These are phyloP conservation scores for Lepidurus couesii DNA, from an alignment of 1,140 invertebrate species.

Conservation along the genomic window DNA sequence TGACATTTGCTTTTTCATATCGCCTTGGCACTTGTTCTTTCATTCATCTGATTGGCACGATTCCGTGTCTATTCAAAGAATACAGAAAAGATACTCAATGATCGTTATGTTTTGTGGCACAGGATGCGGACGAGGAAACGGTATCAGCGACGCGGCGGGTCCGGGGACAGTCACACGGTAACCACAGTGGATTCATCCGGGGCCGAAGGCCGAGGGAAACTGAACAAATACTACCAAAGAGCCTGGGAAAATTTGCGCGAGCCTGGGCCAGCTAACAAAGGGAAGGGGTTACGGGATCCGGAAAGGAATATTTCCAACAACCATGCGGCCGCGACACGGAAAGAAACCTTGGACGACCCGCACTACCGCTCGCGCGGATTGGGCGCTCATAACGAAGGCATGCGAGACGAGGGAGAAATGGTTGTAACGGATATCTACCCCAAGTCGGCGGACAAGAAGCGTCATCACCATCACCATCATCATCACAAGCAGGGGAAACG, in stretches of 20 bases:
- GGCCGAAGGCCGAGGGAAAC: constrained; percentile 63
- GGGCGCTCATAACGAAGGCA: constrained; percentile 50
- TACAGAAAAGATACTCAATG: too few species aligned
- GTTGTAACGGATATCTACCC: constrained; percentile 63
- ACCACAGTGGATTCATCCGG: constrained; percentile 74
- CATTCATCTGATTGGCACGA: too few species aligned
- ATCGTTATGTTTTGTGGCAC: constrained; percentile 37
- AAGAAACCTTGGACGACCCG: constrained; percentile 65
- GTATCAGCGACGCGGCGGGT: constrained; percentile 72
- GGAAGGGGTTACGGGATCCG: constrained; percentile 41
- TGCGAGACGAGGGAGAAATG: constrained; percentile 72
- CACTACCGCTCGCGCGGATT: constrained; percentile 41
- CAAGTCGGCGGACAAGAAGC: constrained; percentile 58
- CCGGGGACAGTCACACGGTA: constrained; percentile 80
- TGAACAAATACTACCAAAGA: constrained; percentile 79
- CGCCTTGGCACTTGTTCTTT: background rate
- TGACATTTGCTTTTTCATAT: background rate
- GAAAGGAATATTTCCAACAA: constrained; percentile 42
- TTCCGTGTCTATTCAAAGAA: too few species aligned
- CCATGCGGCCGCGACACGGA: constrained; percentile 55
- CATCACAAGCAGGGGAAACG: constrained; percentile 41
- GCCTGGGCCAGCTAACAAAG: constrained; percentile 56
- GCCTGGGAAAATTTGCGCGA: constrained; percentile 89
- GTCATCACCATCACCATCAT: constrained; percentile 71
- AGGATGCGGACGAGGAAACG: constrained; percentile 71